Percentiles rank a stretch among this genome's conserved stretches.
phyloP scores from a whole-genome alignment of 2,113 vertebrate species.

The Tyto alba region DNA sequence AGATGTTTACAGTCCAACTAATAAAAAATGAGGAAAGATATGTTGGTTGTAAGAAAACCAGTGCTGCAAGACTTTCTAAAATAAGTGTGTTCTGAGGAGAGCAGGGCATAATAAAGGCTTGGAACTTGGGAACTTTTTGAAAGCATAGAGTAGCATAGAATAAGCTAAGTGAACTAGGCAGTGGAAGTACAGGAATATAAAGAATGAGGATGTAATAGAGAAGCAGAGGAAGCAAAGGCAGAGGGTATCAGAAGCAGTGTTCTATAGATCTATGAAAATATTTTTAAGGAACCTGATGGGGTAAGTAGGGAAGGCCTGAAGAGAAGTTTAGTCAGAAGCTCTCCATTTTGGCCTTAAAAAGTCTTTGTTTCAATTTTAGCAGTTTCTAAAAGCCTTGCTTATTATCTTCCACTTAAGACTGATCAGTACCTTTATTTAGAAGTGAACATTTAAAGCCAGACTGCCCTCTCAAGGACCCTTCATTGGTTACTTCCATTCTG shows the following conservation, averaged over 20 bases:
- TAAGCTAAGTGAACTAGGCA: background rate
- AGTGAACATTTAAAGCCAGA: background rate
- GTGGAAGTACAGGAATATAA: background rate
- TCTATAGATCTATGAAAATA: background rate
- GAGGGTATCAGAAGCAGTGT: background rate
- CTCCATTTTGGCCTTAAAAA: background rate
- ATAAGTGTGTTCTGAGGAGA: background rate
- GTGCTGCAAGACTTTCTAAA: background rate
- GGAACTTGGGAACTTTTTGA: background rate
- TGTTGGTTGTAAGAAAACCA: background rate
- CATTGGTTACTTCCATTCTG: slow-evolving; percentile 62
- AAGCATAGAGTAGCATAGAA: background rate
- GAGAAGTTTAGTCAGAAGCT: background rate
- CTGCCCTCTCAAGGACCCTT: background rate
- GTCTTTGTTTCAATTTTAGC: background rate
- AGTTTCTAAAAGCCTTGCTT: background rate
- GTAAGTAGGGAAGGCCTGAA: background rate
- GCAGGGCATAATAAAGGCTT: background rate
- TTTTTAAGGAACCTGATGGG: background rate
- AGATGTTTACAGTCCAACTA: background rate
- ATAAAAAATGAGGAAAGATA: background rate
- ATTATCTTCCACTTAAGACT: background rate
- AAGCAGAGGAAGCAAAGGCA: background rate
- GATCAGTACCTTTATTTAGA: background rate
- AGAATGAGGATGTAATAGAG: background rate